These are phyloP conservation scores for Philonicus albiceps DNA, from an alignment of 2,888 invertebrate species.

Conservation along the genomic window DNA sequence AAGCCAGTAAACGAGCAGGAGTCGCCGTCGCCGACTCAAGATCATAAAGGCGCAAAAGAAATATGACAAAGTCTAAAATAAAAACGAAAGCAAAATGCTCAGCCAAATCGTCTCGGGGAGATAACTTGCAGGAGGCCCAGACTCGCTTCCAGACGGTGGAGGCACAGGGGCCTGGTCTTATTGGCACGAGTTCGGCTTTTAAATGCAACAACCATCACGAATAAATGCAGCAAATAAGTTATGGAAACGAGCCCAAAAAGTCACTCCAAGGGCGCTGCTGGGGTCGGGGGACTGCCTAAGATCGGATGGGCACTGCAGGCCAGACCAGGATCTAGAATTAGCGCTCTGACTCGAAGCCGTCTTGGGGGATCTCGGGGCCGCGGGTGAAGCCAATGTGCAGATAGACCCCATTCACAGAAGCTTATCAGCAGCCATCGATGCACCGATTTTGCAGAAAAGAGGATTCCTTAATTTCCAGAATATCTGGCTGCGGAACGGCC, in stretches of 20 bases:
- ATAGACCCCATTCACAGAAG: constrained; percentile 32
- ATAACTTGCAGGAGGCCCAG: constrained; percentile 8
- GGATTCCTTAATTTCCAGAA: constrained; percentile 15
- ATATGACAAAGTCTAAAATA: constrained; percentile 2
- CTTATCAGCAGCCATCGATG: constrained; percentile 28
- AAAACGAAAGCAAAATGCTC: constrained; percentile 26
- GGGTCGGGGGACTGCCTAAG: neutral
- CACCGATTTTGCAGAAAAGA: constrained; percentile 16
- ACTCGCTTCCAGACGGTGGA: neutral
- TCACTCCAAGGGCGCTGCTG: neutral
- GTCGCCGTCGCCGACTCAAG: constrained; percentile 12
- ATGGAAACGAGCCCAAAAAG: constrained; percentile 25
- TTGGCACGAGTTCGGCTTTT: constrained; percentile 30
- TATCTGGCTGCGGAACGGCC: neutral
- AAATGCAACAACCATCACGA: constrained; percentile 37
- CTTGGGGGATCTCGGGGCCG: neutral
- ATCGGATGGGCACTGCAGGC: neutral
- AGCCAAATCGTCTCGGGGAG: constrained; percentile 11
- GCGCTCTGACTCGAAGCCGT: neutral
- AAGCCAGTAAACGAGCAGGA: neutral
- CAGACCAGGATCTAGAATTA: constrained; percentile 22
- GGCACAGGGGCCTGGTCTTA: neutral
- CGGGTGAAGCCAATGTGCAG: neutral
- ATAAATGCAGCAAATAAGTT: constrained; percentile 34
- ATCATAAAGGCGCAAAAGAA: constrained; percentile 9